Conservation (phyloP, 2,113 vertebrate species). For the Charina bottae region DNA sequence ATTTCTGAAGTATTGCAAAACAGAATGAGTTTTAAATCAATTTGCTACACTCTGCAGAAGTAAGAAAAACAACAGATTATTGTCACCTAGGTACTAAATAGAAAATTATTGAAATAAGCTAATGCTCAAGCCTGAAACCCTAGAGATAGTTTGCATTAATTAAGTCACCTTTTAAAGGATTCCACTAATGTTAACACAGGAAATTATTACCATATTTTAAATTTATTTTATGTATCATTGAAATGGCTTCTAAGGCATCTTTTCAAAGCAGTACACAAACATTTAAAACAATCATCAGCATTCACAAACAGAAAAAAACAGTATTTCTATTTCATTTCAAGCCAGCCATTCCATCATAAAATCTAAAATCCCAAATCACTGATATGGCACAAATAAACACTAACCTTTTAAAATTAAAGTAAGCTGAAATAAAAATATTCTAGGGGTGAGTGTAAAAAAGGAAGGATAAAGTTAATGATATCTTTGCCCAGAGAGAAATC, state of each 20-base stretch:
- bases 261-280: not conserved
- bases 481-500: not conserved
- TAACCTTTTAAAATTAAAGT: not conserved
- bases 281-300: not conserved
- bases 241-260: not conserved
- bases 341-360: not conserved
- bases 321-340: not conserved
- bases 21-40: constrained; percentile 1
- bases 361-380: not conserved
- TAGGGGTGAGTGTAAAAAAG: not conserved
- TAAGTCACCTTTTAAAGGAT: not conserved
- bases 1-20: constrained; percentile 4
- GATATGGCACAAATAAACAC: not conserved
- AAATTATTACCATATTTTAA: not conserved
- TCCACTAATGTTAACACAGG: not conserved
- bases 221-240: not conserved
- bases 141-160: not conserved
- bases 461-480: not conserved
- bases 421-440: not conserved
- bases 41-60: not conserved
- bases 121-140: not conserved
- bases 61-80: not conserved
- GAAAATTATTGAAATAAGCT: constrained; percentile 8
- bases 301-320: not conserved
- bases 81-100: not conserved